Conservation (phyloP, 2,888 invertebrate genomes). For the Cerceris rybyensis region DNA sequence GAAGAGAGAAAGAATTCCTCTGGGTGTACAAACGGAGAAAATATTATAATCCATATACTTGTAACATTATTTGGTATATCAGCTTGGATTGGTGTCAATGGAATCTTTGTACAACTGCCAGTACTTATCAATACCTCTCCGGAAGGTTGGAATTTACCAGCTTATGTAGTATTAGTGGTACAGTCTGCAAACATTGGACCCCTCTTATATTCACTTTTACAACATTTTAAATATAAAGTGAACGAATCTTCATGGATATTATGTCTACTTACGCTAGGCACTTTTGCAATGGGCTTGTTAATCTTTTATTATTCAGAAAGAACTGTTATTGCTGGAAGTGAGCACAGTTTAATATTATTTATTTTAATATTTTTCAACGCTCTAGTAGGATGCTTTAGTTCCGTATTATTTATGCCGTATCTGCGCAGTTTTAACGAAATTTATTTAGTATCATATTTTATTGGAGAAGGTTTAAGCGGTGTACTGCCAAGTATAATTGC, state of each 20-base stretch:
- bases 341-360: slow-evolving; percentile 85
- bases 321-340: slow-evolving; percentile 82
- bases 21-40: not conserved
- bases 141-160: slow-evolving; percentile 89
- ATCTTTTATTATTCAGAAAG: slow-evolving; percentile 85
- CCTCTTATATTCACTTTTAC: too few relatives aligned
- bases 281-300: slow-evolving; percentile 84
- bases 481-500: slow-evolving; percentile 86
- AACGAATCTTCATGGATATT: slow-evolving; percentile 84
- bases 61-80: slow-evolving; percentile 90
- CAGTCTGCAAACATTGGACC: slow-evolving; percentile 83
- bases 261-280: slow-evolving; percentile 83
- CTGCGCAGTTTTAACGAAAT: slow-evolving; percentile 85
- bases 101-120: slow-evolving; percentile 93
- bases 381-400: slow-evolving; percentile 87
- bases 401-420: slow-evolving; percentile 87
- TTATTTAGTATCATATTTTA: slow-evolving; percentile 86
- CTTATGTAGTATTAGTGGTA: slow-evolving; percentile 84
- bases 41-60: slow-evolving; percentile 85
- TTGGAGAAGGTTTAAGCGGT: slow-evolving; percentile 86
- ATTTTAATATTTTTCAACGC: slow-evolving; percentile 87
- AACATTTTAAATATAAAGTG: slow-evolving; percentile 52
- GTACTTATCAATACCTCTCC: slow-evolving; percentile 90
- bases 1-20: not conserved
- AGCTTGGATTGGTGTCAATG: slow-evolving; percentile 94